Evolutionary conservation across 92 coral and sea anemone species (phyloP).

Genomic region (Scolanthus callimorphus): DNA sequence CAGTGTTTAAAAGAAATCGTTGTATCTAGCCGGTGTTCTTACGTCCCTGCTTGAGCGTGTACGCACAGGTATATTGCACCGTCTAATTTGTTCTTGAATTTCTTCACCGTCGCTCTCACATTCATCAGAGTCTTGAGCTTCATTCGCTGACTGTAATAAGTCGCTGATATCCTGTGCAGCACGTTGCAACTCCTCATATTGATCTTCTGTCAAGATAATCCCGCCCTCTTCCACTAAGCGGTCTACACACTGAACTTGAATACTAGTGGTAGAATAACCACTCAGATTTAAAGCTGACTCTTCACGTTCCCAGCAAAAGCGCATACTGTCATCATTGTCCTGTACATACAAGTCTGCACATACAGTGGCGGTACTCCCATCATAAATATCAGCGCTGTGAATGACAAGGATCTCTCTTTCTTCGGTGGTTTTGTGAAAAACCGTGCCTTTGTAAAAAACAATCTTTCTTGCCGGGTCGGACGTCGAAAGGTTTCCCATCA

Average conservation of each 20-base stretch:
- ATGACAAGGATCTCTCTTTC: conserved; percentile 32
- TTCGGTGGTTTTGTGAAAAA: conserved; percentile 26
- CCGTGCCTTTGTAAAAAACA: background rate
- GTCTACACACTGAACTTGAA: conserved; percentile 32
- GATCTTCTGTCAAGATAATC: conserved; percentile 35
- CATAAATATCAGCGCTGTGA: conserved; percentile 21
- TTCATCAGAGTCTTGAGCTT: too few species aligned
- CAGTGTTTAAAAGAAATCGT: conserved; percentile 20
- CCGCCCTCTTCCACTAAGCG: conserved; percentile 21
- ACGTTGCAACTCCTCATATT: conserved; percentile 40
- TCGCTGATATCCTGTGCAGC: conserved; percentile 10
- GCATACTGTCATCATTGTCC: conserved; percentile 28
- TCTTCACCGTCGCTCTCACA: background rate
- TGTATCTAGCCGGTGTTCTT: conserved; percentile 23
- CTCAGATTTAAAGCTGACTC: too few species aligned
- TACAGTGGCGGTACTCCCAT: conserved; percentile 25
- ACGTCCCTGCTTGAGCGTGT: conserved; percentile 32
- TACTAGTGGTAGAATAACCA: too few species aligned
- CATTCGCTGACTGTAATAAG: background rate
- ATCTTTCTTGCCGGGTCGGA: too few species aligned
- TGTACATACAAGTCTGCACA: conserved; percentile 29
- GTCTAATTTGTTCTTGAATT: conserved; percentile 27
- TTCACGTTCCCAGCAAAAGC: too few species aligned
- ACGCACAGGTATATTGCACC: conserved; percentile 23
- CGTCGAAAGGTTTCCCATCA: conserved; percentile 27